A percentile compares a stretch with the other conserved stretches of the same genome.
Evolutionary conservation across 2,113 vertebrate species (phyloP).

Genomic region (Lutjanus erythropterus): DNA sequence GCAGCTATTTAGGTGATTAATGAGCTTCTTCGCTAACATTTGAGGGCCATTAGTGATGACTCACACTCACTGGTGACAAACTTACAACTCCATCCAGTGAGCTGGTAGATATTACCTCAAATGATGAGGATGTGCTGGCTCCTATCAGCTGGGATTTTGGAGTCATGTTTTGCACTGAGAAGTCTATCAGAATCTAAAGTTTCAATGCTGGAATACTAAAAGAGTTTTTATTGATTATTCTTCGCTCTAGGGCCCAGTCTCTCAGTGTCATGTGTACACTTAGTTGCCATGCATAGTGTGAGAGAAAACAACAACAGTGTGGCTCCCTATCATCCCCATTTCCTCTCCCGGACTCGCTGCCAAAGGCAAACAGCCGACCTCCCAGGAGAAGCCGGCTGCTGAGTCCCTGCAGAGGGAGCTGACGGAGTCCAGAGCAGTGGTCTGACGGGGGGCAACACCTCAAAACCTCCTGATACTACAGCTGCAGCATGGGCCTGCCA

Average conservation of each 20-base stretch:
- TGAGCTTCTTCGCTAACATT: constrained; percentile 15
- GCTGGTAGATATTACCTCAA: constrained; percentile 27
- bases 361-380: constrained; percentile 50
- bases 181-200: not conserved
- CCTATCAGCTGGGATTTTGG: not conserved
- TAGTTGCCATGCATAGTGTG: constrained; percentile 36
- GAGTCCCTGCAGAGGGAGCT: constrained; percentile 18
- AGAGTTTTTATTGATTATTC: not conserved
- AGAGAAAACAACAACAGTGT: constrained; percentile 44
- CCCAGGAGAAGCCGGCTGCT: constrained; percentile 37
- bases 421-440: constrained; percentile 27
- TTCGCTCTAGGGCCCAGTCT: not conserved
- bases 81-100: constrained; percentile 2
- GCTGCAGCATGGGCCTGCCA: constrained; percentile 3
- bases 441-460: constrained; percentile 21
- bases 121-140: constrained; percentile 8
- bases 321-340: constrained; percentile 24
- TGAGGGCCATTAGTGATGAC: not conserved
- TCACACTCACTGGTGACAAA: constrained; percentile 15
- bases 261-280: not conserved
- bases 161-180: not conserved
- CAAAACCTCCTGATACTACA: not conserved
- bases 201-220: not conserved
- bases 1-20: constrained; percentile 37
- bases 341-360: constrained; percentile 43